Base-by-base conservation (phyloP, 1,140 invertebrate genomes). In the Bilobella aurantiaca region DNA sequence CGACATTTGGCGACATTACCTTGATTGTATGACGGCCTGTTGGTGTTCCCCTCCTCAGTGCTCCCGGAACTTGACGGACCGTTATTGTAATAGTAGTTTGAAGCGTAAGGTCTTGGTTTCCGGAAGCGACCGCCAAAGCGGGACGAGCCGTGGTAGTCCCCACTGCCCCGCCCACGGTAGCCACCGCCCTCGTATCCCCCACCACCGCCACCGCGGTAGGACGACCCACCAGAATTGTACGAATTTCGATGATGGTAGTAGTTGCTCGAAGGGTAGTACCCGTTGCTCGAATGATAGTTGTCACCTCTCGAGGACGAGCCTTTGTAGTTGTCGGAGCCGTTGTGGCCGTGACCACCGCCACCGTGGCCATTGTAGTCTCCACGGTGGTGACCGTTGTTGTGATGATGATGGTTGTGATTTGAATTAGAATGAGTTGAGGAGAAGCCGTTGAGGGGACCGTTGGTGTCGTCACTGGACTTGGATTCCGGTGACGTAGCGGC, bases 1-100 rank as follows among this genome's bases (percentile, higher is more conserved):
- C n/a, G 18, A 42, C 34, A 42, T 42, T 42, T 42, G n/a, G n/a
- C n/a, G n/a, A n/a, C n/a, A n/a, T 66, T 32, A 69, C 68, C 68
- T 69, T 69, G 68, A 34, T 69, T 69, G 37, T 69, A 69, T 27
- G 68, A 69, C 30, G 68, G 68, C 56, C 58, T 67, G 47, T 69
- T 69, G 18, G 64, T 61, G 27, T 64, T 47, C 31, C 64, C 61
- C 30, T 69, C 62, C 23, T 32, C 64, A 18, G 49, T 46, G 25
- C 37, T 25, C 28, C 46, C 31, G 18, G 31, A 21, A 21, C 49
- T 34, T 25, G 27, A 30, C 8, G n/a, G 16, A 2, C 67, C 67
- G 59, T 66, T 66, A 34, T 29, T 32, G 28, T 66, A 58, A 42
- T 66, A 63, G 32, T 69, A 65, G 31, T 49, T 62, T 5, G 67